Conservation (phyloP, 2,888 invertebrate genomes). For the Camptogramma bilineatum region DNA sequence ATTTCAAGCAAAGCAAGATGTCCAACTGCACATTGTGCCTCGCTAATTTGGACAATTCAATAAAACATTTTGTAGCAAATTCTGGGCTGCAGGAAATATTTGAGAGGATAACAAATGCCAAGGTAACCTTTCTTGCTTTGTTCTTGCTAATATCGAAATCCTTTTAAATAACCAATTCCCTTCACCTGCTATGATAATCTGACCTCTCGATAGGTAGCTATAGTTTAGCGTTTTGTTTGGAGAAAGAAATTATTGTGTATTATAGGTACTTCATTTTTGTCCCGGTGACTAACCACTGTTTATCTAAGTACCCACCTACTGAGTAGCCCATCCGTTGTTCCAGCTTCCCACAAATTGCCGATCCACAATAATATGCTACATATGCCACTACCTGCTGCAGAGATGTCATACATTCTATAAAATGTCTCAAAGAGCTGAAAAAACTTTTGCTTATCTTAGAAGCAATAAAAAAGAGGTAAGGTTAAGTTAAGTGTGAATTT, state of each 20-base stretch:
- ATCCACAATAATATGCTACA: slow-evolving; percentile 8
- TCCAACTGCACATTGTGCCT: slow-evolving; percentile 2
- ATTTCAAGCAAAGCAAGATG: too few species aligned
- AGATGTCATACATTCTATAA: background rate
- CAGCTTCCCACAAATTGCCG: background rate
- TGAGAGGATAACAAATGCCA: slow-evolving; percentile 7
- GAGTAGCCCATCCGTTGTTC: background rate
- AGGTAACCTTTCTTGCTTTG: slow-evolving; percentile 1
- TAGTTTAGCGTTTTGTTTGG: too few species aligned
- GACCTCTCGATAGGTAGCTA: too few species aligned
- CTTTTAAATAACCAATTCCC: too few species aligned
- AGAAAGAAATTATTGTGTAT: too few species aligned
- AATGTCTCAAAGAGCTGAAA: slow-evolving; percentile 9
- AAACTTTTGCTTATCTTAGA: background rate
- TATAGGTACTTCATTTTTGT: too few species aligned
- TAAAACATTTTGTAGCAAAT: background rate
- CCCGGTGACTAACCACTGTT: too few species aligned
- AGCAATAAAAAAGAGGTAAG: slow-evolving; percentile 3
- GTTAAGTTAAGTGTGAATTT: too few species aligned
- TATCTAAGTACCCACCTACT: too few species aligned
- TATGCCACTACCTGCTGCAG: slow-evolving; percentile 6
- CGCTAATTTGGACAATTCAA: background rate
- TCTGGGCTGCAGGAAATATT: background rate
- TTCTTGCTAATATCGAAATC: too few species aligned
- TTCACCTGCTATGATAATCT: too few species aligned